Evolutionary conservation across 1,140 invertebrate genomes (phyloP).

Genomic region (Drosophila sechellia): DNA sequence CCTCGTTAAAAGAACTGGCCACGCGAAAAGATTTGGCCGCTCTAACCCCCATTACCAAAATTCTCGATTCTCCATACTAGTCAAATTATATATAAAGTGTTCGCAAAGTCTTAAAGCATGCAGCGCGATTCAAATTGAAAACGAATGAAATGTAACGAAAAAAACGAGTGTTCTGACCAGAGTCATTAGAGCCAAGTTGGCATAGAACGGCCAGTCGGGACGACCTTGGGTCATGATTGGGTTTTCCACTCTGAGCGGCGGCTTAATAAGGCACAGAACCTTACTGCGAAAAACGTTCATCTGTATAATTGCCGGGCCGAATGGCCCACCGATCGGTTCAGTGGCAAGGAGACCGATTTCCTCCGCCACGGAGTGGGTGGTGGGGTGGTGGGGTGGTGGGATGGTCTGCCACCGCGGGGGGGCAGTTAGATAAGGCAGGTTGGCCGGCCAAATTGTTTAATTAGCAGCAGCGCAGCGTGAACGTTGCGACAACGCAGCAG

Average conservation of each 20-base stretch:
- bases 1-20: constrained; percentile 36
- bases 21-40: constrained; percentile 24
- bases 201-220: constrained; percentile 68
- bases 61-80: constrained; percentile 29
- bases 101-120: constrained; percentile 13
- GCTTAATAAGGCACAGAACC: constrained; percentile 80
- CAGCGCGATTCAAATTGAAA: constrained; percentile 29
- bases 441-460: constrained; percentile 56
- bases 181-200: constrained; percentile 67
- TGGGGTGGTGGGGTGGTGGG: background rate
- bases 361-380: constrained; percentile 11
- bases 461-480: constrained; percentile 62
- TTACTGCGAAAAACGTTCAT: constrained; percentile 58
- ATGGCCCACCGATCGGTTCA: background rate
- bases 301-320: constrained; percentile 46
- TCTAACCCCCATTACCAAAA: constrained; percentile 8
- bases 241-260: constrained; percentile 42
- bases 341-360: constrained; percentile 31
- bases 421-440: constrained; percentile 62
- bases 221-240: constrained; percentile 75
- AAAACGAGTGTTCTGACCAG: constrained; percentile 66
- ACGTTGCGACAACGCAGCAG: constrained; percentile 64
- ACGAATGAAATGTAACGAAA: constrained; percentile 50
- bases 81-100: constrained; percentile 39
- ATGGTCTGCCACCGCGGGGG: background rate